Conservation (phyloP, 2,888 invertebrate genomes). For the Stenodema calcarata region DNA sequence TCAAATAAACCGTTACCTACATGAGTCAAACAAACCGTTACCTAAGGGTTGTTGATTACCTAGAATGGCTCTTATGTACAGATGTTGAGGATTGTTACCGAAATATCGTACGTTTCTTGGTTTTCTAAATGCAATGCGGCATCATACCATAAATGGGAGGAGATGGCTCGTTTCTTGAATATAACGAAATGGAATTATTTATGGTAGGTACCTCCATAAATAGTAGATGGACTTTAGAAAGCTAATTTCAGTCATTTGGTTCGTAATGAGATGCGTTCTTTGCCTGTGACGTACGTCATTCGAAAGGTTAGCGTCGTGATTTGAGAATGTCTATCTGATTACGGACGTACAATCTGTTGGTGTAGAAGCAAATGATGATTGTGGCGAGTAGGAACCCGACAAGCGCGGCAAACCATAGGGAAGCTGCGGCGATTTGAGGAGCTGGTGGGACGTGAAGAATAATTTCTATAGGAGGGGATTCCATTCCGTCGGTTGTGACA, state of each 20-base stretch:
- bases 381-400: constrained; percentile 48
- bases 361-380: constrained; percentile 50
- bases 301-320: constrained; percentile 26
- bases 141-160: no score
- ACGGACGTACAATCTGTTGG: constrained; percentile 50
- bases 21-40: no score
- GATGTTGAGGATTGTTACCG: no score
- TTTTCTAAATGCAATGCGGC: no score
- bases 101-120: no score
- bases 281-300: not conserved
- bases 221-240: not conserved
- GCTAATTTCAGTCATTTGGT: not conserved
- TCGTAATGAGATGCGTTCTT: no score
- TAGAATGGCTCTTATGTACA: no score
- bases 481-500: constrained; percentile 64
- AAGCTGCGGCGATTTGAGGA: constrained; percentile 59
- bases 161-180: no score
- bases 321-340: constrained; percentile 48
- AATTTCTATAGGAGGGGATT: constrained; percentile 64
- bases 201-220: no score
- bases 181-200: no score
- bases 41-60: no score
- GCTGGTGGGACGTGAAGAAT: constrained; percentile 74
- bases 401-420: constrained; percentile 45
- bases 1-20: no score